phyloP scores from a whole-genome alignment of 2,797 vertebrate genomes.

The Geotrypetes seraphini region DNA sequence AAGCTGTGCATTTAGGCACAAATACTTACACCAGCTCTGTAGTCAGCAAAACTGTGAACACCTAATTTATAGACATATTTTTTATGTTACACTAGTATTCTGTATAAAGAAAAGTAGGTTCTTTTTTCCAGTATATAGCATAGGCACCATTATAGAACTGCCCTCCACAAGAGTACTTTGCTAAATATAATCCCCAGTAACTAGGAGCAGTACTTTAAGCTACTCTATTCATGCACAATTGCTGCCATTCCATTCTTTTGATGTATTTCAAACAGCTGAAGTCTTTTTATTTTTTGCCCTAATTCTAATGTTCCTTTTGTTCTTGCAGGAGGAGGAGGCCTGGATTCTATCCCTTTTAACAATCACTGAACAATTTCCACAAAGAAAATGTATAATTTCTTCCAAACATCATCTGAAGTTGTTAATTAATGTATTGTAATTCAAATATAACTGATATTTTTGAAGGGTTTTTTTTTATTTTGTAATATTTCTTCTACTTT shows the following conservation, averaged over 20 bases:
- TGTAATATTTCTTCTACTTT: conserved; percentile 60
- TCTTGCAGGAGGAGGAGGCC: conserved; percentile 79
- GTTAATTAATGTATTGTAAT: conserved; percentile 35
- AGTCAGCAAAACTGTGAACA: too few species aligned
- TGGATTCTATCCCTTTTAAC: conserved; percentile 75
- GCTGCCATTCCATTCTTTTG: background rate
- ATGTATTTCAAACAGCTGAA: conserved; percentile 7
- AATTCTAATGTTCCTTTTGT: conserved; percentile 18
- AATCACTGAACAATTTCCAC: conserved; percentile 18
- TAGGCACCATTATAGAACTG: too few species aligned
- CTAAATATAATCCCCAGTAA: background rate
- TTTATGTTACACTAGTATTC: too few species aligned
- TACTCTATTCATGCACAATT: background rate
- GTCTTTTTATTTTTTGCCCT: conserved; percentile 9
- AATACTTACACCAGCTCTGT: too few species aligned
- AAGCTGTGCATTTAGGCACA: too few species aligned
- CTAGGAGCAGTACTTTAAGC: background rate
- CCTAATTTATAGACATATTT: too few species aligned
- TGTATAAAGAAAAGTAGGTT: too few species aligned
- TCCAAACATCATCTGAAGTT: conserved; percentile 17
- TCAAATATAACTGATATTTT: too few species aligned
- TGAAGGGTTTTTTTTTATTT: conserved; percentile 43
- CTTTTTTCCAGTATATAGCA: too few species aligned
- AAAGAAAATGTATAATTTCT: conserved; percentile 33
- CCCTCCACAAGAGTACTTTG: too few species aligned